These are phyloP conservation scores for Sclerodermus sp. DNA, from an alignment of 2,888 invertebrate genomes.

Conservation along the genomic window DNA sequence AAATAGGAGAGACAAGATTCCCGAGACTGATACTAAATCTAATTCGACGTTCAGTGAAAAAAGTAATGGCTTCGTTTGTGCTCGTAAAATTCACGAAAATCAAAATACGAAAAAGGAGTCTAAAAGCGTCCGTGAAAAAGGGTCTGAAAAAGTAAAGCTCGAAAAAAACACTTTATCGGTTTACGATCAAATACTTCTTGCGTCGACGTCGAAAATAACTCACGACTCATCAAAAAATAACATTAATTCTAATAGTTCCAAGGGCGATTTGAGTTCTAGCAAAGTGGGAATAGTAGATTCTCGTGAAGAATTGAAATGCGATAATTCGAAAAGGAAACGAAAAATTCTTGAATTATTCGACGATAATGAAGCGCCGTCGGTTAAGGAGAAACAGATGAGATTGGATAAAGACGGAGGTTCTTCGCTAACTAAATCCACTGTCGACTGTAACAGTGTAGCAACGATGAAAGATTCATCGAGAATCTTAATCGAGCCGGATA, in stretches of 20 bases:
- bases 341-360: slow-evolving; percentile 16
- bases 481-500: neutral
- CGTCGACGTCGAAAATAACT: slow-evolving; percentile 1
- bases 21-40: neutral
- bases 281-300: no score
- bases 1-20: no score
- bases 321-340: slow-evolving; percentile 1
- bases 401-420: neutral
- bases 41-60: slow-evolving; percentile 1
- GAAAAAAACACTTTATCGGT: slow-evolving; percentile 11
- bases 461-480: neutral
- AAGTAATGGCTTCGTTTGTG: slow-evolving; percentile 19
- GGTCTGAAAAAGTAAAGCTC: slow-evolving; percentile 22
- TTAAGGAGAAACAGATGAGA: slow-evolving; percentile 12
- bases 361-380: slow-evolving; percentile 3
- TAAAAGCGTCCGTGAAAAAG: slow-evolving; percentile 7
- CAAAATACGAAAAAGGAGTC: neutral
- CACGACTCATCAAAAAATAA: slow-evolving; percentile 6
- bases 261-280: no score
- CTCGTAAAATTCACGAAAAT: slow-evolving; percentile 18
- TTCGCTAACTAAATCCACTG: no score
- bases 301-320: no score
- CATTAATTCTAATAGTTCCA: no score
- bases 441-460: slow-evolving; percentile 8
- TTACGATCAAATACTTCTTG: slow-evolving; percentile 20